Evolutionary conservation across 2,888 invertebrate species (phyloP), one percentile per base, ranked within the genome.

Genomic region (Ochropleura plecta): DNA sequence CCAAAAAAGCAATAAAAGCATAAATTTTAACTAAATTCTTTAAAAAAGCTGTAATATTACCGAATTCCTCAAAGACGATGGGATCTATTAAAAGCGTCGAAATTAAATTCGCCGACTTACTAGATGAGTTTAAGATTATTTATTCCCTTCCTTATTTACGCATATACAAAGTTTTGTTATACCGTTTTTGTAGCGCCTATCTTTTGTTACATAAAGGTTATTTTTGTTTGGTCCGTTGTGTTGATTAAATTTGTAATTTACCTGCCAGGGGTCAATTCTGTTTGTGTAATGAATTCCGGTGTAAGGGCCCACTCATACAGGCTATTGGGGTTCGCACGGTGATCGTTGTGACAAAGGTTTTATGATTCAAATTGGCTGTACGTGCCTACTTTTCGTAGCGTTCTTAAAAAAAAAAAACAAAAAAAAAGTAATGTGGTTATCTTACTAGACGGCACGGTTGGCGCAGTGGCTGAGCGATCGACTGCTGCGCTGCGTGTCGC

Each of bases 91-190:
- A 86, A 87, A 85, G 84, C 80, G 82, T 76, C 79, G 69, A 89
- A 91, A 92, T 92, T 91, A 90, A 91, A 91, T 91, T 91, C 86
- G 75, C 87, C 78, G 84, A 88, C 82, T 87, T 87, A 85, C 83
- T 77, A 82, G 80, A 88, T 87, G 85, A 89, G 88, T 90, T 92
- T 89, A 85, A 88, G 88, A 91, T 92, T 92, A 92, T 91, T 92
- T 92, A 93, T 92, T 90, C 88, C 88, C 70, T 84, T 87, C 83
- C 87, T 88, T 84, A 90, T 92, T 92, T 89, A 90, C 86, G 86
- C 82, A 79, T 88, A 80, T 73, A 75, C 85, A 81, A 70, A 63
- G 65, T 63, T 75, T 40, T 79, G 6, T 44, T 40, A 73, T 76
- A 57, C 82, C 10, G 30, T 69, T 66, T 5, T 14, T 42, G 18